Evolutionary conservation across 1,140 invertebrate genomes (phyloP).

Genomic region (Anastatus disparis): DNA sequence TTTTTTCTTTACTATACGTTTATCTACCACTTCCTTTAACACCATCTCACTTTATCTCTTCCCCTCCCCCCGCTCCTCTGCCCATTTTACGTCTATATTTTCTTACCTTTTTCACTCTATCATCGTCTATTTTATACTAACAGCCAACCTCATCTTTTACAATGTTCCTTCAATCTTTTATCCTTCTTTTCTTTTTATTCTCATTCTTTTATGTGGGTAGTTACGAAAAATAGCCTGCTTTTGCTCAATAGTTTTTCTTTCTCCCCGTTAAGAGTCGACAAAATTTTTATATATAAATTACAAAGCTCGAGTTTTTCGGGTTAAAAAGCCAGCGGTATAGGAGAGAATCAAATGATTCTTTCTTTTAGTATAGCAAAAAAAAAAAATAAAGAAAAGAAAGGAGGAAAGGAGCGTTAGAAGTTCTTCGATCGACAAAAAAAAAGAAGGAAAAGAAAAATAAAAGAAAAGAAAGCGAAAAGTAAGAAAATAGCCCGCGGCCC

Average conservation of each 20-base stretch:
- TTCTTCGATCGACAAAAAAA: no score
- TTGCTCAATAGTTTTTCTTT: neutral
- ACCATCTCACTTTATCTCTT: neutral
- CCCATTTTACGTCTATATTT: neutral
- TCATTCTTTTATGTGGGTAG: neutral
- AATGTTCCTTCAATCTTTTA: neutral
- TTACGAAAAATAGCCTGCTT: conserved; percentile 29
- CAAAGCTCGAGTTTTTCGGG: conserved; percentile 9
- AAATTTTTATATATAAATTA: conserved; percentile 31
- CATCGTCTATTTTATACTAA: neutral
- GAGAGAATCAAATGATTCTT: no score
- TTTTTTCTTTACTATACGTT: neutral
- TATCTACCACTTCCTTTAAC: neutral
- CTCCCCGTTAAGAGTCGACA: neutral
- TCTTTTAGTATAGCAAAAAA: no score
- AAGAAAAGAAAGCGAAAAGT: conserved; percentile 15
- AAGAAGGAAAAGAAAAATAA: conserved; percentile 19
- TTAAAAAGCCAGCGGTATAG: neutral
- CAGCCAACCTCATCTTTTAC: neutral
- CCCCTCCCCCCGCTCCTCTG: neutral
- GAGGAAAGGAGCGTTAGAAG: conserved; percentile 26
- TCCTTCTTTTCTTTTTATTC: neutral
- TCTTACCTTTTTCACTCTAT: neutral
- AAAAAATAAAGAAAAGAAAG: neutral
- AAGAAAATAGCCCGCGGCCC: conserved; percentile 29